Base-by-base conservation (phyloP, 1,140 invertebrate species). In the Bombus confusus region DNA sequence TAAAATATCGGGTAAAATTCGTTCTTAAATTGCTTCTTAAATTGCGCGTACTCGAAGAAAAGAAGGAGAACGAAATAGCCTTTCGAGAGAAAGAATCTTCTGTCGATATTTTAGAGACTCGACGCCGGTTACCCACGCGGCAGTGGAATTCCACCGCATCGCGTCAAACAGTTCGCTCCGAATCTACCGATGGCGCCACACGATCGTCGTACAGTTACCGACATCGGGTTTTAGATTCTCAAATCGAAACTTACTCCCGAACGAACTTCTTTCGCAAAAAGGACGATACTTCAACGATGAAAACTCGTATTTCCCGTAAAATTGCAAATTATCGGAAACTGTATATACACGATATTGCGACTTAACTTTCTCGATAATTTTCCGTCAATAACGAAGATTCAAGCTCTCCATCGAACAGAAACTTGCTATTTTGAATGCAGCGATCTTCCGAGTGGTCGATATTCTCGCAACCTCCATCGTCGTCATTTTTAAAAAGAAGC, bases 161-260 rank as follows among this genome's bases (percentile, higher is more conserved):
- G 6, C 12, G n/a, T 37, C 75, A 72, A 66, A 72, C 39, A 77
- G 66, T 71, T 89, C 79, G 2, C 28, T 12, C 39, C 4, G 5
- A 15, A 28, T 71, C 87, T 64, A 86, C 79, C 12, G 88, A 83
- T 86, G 88, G 88, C 83, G 85, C 87, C 79, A 88, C 77, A 13
- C 39, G 31, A 22, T 66, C 39, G 39, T 68, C 34, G 39, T 52
- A 6, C 12, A 13, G 43, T 86, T 86, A 88, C 59, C 87, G 83
- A 77, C 83, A 13, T 28, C 1, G 0, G n/a, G 6, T 12, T 43
- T 6, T 47, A 47, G 5, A 28, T 28, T 28, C 37, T 25, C 10
- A 71, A 71, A 47, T 3, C 34, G 8, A 15, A 0, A 64, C 0
- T 31, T 64, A 15, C 15, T 4, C 13, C n/a, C 2, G 0, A 15